Percentiles rank a stretch among this genome's conserved stretches.
phyloP scores from a whole-genome alignment of 2,113 vertebrate species.

The Chiloscyllium plagiosum region DNA sequence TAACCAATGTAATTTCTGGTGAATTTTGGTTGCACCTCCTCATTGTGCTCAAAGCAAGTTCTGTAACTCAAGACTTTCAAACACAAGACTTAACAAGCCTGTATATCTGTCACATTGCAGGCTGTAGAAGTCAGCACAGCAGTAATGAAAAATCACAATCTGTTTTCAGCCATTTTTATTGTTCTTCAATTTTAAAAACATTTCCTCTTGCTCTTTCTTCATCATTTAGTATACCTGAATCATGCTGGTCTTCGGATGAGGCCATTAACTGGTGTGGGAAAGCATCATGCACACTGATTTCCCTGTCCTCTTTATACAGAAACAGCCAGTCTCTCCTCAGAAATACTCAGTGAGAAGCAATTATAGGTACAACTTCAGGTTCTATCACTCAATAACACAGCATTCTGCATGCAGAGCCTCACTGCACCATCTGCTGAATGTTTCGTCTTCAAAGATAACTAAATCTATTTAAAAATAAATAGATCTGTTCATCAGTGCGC shows the following conservation, averaged over 20 bases:
- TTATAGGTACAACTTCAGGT: neutral
- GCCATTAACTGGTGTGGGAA: neutral
- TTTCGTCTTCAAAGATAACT: constrained; percentile 5
- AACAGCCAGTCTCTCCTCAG: neutral
- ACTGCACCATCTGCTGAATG: neutral
- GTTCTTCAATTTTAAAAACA: neutral
- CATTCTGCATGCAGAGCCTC: neutral
- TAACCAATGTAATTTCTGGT: neutral
- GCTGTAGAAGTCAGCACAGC: neutral
- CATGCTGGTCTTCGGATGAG: too few species aligned
- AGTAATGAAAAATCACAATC: neutral
- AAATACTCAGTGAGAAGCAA: neutral
- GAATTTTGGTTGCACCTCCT: neutral
- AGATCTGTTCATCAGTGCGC: neutral
- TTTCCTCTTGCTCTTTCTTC: neutral
- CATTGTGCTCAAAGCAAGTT: neutral
- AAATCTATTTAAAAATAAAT: neutral
- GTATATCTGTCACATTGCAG: neutral
- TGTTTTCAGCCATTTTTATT: neutral
- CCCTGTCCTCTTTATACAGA: neutral
- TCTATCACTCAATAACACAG: neutral
- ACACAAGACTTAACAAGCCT: neutral
- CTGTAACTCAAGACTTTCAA: neutral
- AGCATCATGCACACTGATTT: neutral
- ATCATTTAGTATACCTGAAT: neutral